phyloP scores from a whole-genome alignment of 2,888 invertebrate species.

The Anthophora plumipes region DNA sequence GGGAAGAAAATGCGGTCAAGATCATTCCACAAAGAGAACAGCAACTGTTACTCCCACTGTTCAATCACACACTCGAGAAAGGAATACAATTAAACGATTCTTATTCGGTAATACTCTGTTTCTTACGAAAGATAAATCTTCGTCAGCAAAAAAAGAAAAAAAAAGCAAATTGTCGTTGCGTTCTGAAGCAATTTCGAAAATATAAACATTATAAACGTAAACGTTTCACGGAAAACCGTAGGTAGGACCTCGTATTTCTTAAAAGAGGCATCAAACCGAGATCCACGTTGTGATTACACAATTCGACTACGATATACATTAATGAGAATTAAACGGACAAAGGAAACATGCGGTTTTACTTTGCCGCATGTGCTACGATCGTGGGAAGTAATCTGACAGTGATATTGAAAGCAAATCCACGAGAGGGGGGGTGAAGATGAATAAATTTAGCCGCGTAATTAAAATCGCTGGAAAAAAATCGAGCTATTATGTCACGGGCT shows the following conservation, averaged over 20 bases:
- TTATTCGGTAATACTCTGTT: neutral
- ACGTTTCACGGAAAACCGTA: slow-evolving; percentile 52
- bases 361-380: slow-evolving; percentile 10
- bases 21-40: neutral
- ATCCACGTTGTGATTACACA: slow-evolving; percentile 38
- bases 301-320: slow-evolving; percentile 3
- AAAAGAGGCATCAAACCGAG: slow-evolving; percentile 7
- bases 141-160: slow-evolving; percentile 8
- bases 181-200: neutral
- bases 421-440: neutral
- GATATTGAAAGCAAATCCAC: slow-evolving; percentile 56
- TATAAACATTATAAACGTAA: too few species aligned
- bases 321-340: slow-evolving; percentile 47
- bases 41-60: neutral
- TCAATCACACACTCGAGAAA: neutral
- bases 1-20: neutral
- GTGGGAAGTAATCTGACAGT: slow-evolving; percentile 48
- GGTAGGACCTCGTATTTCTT: slow-evolving; percentile 1
- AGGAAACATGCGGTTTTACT: slow-evolving; percentile 29
- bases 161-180: slow-evolving; percentile 21
- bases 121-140: slow-evolving; percentile 15
- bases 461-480: slow-evolving; percentile 22
- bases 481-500: slow-evolving; percentile 16
- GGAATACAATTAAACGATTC: slow-evolving; percentile 17
- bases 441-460: slow-evolving; percentile 29